A percentile compares a stretch with the other conserved stretches of the same genome.
Evolutionary conservation across 2,888 invertebrate species (phyloP).

Genomic region (Pecten maximus): DNA sequence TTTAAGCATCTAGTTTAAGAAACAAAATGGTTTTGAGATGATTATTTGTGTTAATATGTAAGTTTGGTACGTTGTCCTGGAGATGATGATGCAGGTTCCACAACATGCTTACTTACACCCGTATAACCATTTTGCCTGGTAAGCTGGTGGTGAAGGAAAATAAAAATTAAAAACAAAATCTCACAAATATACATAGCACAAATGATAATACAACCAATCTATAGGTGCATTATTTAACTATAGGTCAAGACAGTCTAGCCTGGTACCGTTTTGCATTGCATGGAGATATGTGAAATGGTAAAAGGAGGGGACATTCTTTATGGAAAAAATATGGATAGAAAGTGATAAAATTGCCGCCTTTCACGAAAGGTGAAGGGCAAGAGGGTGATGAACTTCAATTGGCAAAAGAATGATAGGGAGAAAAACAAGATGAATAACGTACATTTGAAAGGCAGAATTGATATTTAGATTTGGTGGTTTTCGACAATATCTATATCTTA

Average conservation of each 20-base stretch:
- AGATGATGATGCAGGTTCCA: neutral
- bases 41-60: neutral
- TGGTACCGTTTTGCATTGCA: slow-evolving; percentile 6
- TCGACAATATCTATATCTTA: neutral
- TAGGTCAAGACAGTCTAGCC: slow-evolving; percentile 31
- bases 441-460: neutral
- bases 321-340: neutral
- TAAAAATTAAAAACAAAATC: slow-evolving; percentile 47
- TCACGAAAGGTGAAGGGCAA: neutral
- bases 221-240: slow-evolving; percentile 1
- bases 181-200: slow-evolving; percentile 38
- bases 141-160: slow-evolving; percentile 69
- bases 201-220: slow-evolving; percentile 18
- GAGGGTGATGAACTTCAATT: neutral
- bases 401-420: neutral
- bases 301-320: neutral
- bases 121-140: slow-evolving; percentile 74
- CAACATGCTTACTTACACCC: slow-evolving; percentile 73
- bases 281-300: neutral
- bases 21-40: no score
- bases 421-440: neutral
- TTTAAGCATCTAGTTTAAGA: neutral
- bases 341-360: neutral
- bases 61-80: slow-evolving; percentile 7
- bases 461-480: neutral